Conservation (phyloP, 2,888 invertebrate species). For the Cheilosia pagana region DNA sequence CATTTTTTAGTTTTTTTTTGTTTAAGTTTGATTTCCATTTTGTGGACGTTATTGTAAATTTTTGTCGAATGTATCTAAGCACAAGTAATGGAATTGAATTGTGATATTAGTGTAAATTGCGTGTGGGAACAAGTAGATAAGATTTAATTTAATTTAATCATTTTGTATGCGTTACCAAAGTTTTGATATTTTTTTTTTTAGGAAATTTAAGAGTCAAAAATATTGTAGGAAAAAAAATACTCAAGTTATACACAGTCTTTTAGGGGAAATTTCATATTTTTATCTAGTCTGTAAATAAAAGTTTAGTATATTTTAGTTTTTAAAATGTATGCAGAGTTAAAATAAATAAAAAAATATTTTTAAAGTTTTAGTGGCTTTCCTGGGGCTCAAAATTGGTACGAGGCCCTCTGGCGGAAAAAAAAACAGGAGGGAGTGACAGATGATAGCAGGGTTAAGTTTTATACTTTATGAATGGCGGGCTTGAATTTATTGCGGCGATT, state of each 20-base stretch:
- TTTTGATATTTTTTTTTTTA: constrained; percentile 56
- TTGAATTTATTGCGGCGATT: no score
- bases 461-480: no score
- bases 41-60: constrained; percentile 39
- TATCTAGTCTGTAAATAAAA: constrained; percentile 71
- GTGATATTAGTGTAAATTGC: constrained; percentile 66
- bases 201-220: constrained; percentile 53
- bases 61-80: constrained; percentile 2
- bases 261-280: constrained; percentile 45
- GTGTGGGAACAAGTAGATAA: constrained; percentile 34
- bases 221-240: constrained; percentile 34
- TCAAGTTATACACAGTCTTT: constrained; percentile 38
- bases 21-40: constrained; percentile 43
- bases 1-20: constrained; percentile 36
- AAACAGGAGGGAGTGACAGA: no score
- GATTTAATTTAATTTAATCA: constrained; percentile 22
- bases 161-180: constrained; percentile 64
- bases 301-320: constrained; percentile 14
- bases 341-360: constrained; percentile 30
- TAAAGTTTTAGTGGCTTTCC: neutral
- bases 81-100: constrained; percentile 37
- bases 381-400: no score
- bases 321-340: neutral
- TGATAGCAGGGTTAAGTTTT: no score
- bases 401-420: no score